phyloP scores from a whole-genome alignment of 2,888 invertebrate genomes.

The Copidosoma aretas region DNA sequence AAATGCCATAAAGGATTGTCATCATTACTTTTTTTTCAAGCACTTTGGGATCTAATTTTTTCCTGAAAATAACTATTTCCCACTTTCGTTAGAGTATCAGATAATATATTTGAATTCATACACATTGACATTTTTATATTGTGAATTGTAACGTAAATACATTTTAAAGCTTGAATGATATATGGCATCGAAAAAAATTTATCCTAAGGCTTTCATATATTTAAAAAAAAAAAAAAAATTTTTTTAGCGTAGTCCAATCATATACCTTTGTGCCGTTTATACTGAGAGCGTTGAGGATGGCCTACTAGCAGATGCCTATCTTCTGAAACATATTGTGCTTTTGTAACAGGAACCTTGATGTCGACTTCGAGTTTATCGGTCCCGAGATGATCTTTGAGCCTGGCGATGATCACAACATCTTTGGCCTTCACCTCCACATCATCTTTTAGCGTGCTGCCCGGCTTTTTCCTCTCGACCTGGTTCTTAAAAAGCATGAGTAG shows the following conservation, averaged over 20 bases:
- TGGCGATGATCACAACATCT: slow-evolving; percentile 64
- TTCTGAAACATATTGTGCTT: slow-evolving; percentile 63
- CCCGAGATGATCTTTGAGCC: slow-evolving; percentile 63
- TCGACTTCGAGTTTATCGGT: slow-evolving; percentile 57
- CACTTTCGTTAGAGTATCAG: no score
- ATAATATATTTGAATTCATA: no score
- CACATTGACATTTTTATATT: no score
- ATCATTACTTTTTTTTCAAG: neutral
- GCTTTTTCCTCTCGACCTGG: slow-evolving; percentile 28
- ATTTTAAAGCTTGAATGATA: no score
- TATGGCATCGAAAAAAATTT: no score
- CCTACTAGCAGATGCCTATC: slow-evolving; percentile 60
- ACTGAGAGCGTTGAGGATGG: slow-evolving; percentile 53
- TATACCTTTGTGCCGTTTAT: slow-evolving; percentile 9
- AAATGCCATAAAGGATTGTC: no score
- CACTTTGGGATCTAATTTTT: no score
- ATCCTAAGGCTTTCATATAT: no score
- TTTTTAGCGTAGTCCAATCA: no score
- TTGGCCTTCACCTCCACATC: slow-evolving; percentile 60
- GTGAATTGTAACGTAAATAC: no score
- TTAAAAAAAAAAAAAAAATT: no score
- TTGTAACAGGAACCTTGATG: slow-evolving; percentile 64
- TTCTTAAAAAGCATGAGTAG: slow-evolving; percentile 47
- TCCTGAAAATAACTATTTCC: no score
- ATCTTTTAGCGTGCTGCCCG: slow-evolving; percentile 33